phyloP scores from a whole-genome alignment of 2,888 invertebrate species.

The Orthosia incerta region DNA sequence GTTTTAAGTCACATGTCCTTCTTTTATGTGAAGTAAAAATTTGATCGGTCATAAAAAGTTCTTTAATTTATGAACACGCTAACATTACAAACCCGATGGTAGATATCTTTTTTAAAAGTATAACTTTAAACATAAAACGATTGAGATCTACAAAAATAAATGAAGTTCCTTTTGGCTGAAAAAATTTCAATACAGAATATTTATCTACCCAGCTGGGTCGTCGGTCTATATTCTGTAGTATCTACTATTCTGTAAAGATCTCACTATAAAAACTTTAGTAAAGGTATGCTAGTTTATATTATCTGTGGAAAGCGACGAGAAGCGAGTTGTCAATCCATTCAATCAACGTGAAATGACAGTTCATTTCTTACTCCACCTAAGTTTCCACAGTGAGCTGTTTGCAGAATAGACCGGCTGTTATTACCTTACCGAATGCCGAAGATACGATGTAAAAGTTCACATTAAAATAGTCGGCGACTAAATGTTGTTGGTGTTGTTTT shows the following conservation, averaged over 20 bases:
- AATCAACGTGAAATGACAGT: too few relatives aligned
- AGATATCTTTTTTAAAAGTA: slow-evolving; percentile 31
- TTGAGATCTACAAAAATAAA: slow-evolving; percentile 21
- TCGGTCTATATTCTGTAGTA: slow-evolving; percentile 35
- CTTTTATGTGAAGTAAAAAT: slow-evolving; percentile 32
- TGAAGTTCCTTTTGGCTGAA: slow-evolving; percentile 35
- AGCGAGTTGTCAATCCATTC: too few relatives aligned
- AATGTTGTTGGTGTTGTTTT: slow-evolving; percentile 72
- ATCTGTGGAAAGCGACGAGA: too few relatives aligned
- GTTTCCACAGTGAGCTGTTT: too few relatives aligned
- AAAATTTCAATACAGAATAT: slow-evolving; percentile 33
- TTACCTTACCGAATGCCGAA: slow-evolving; percentile 61
- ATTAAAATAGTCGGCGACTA: slow-evolving; percentile 60
- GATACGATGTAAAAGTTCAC: slow-evolving; percentile 60
- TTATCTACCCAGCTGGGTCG: slow-evolving; percentile 31
- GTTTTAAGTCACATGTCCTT: slow-evolving; percentile 33
- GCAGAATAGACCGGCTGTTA: slow-evolving; percentile 6
- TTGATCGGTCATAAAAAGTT: slow-evolving; percentile 37
- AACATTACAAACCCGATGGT: slow-evolving; percentile 35
- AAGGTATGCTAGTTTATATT: too few relatives aligned
- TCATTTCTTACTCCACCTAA: too few relatives aligned
- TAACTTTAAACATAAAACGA: slow-evolving; percentile 21
- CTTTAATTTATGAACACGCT: slow-evolving; percentile 37
- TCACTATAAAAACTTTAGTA: too few relatives aligned
- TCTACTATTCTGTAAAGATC: too few relatives aligned